Evolutionary conservation across 2,888 invertebrate species (phyloP).

Genomic region (Lissonota sp.): DNA sequence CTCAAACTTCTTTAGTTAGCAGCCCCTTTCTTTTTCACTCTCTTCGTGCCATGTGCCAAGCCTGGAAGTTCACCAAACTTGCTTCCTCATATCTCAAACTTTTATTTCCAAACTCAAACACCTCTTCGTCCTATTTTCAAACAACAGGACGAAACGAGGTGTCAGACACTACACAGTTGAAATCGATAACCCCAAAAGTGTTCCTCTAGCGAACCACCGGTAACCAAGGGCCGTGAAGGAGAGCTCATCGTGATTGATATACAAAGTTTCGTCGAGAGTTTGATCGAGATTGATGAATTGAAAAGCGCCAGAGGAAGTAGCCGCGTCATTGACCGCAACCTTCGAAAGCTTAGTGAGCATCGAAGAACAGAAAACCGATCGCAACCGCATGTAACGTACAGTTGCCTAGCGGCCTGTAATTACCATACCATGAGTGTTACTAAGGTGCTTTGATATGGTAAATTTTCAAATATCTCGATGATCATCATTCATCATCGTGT

Average conservation of each 20-base stretch:
- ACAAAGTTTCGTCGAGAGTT: constrained; percentile 55
- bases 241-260: constrained; percentile 56
- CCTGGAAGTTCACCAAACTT: no score
- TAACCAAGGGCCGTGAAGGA: constrained; percentile 1
- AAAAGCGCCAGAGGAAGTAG: constrained; percentile 27
- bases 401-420: not conserved
- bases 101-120: no score
- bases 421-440: no score
- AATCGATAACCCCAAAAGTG: constrained; percentile 41
- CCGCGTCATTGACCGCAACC: constrained; percentile 50
- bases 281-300: constrained; percentile 61
- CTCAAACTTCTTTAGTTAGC: no score
- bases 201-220: constrained; percentile 1
- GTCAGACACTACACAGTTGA: constrained; percentile 5
- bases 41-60: no score
- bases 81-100: no score
- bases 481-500: constrained; percentile 29
- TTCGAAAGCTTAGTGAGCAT: not conserved
- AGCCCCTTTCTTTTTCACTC: no score
- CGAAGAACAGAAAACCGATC: not conserved
- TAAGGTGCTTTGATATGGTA: constrained; percentile 31
- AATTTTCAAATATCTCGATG: constrained; percentile 22
- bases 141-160: constrained; percentile 7
- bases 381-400: constrained; percentile 4
- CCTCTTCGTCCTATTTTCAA: constrained; percentile 1